Evolutionary conservation across 1,140 invertebrate genomes (phyloP).

Genomic region (Drosophila pseudoobscura): DNA sequence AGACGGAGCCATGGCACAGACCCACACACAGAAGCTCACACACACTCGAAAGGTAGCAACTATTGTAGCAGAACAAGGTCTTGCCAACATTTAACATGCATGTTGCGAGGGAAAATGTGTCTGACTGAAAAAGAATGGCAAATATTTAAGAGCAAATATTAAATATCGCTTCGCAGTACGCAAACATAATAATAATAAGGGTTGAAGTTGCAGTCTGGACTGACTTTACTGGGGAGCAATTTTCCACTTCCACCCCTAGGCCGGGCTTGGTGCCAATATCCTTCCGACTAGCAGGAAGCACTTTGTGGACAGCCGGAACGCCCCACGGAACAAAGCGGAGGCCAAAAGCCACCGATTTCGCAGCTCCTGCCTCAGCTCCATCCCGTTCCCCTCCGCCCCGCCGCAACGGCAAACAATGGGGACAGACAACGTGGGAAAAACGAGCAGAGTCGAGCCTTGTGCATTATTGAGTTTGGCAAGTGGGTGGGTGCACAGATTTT

Average conservation of each 20-base stretch:
- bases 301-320: constrained; percentile 40
- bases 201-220: constrained; percentile 34
- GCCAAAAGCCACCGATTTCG: constrained; percentile 40
- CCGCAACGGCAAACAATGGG: constrained; percentile 34
- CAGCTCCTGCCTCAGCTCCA: background rate
- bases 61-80: constrained; percentile 38
- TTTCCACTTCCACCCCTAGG: constrained; percentile 18
- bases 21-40: constrained; percentile 16
- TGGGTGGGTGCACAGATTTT: constrained; percentile 35
- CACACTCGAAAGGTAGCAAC: constrained; percentile 27
- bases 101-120: constrained; percentile 36
- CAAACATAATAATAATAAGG: constrained; percentile 54
- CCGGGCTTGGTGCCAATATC: constrained; percentile 45
- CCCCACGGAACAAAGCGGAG: constrained; percentile 7
- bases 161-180: constrained; percentile 46
- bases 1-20: constrained; percentile 4
- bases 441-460: background rate
- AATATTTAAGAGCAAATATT: constrained; percentile 67
- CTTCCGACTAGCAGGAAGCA: constrained; percentile 52
- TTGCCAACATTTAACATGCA: constrained; percentile 38
- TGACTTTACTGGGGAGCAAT: constrained; percentile 2
- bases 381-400: background rate
- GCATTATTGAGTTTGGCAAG: constrained; percentile 45
- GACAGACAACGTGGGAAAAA: no score
- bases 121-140: constrained; percentile 65